Percentiles rank a stretch among this genome's conserved stretches.
These are phyloP conservation scores for Leptogaster cylindrica DNA, from an alignment of 2,888 invertebrate genomes.

Conservation along the genomic window DNA sequence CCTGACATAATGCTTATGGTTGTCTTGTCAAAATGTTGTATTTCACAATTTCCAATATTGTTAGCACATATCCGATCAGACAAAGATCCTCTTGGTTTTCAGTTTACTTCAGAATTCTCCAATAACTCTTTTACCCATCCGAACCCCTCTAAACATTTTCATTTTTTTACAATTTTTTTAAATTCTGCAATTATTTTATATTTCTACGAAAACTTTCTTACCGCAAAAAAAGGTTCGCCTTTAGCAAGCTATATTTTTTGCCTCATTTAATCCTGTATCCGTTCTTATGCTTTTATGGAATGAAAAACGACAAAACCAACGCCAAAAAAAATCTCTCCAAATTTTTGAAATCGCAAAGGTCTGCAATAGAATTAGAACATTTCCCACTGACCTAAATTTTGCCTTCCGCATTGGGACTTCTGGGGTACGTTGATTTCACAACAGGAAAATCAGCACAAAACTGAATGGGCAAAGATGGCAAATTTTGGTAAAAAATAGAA, in stretches of 20 bases:
- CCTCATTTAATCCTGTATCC: constrained; percentile 18
- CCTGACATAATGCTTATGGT: no score
- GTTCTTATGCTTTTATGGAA: constrained; percentile 1
- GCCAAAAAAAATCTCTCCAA: constrained; percentile 27
- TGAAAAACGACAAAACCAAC: constrained; percentile 31
- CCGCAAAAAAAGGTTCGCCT: constrained; percentile 15
- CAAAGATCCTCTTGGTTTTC: no score
- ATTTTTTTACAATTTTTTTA: no score
- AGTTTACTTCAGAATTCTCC: no score
- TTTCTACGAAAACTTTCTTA: no score
- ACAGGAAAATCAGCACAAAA: constrained; percentile 23
- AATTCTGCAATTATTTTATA: no score
- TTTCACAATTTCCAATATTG: no score
- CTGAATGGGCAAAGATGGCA: background rate
- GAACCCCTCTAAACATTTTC: no score
- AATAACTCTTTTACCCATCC: no score
- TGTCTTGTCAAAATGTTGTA: no score
- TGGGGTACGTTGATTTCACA: constrained; percentile 5
- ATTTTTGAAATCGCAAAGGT: constrained; percentile 26
- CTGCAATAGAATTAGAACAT: constrained; percentile 34
- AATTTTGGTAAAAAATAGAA: constrained; percentile 6
- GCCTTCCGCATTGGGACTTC: constrained; percentile 3
- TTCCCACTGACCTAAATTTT: constrained; percentile 35
- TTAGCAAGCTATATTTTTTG: no score
- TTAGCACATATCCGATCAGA: no score